Evolutionary conservation across 2,888 invertebrate genomes (phyloP).

Genomic region (Acronicta aceris): DNA sequence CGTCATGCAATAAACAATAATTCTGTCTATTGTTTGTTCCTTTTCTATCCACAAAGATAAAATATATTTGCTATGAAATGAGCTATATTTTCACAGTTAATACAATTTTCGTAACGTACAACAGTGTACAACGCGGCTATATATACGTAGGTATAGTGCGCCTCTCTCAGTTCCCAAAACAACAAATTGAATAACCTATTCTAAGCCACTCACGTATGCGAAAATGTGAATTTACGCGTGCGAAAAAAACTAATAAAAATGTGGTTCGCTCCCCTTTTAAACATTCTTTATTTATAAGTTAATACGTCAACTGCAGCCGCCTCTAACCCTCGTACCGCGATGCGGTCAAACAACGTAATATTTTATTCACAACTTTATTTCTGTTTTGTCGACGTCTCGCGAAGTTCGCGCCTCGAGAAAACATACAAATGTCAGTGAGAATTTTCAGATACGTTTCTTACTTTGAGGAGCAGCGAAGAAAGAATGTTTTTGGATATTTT

Average conservation of each 20-base stretch:
- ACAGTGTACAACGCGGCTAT: too few relatives aligned
- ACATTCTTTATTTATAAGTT: constrained; percentile 54
- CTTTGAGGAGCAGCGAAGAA: constrained; percentile 25
- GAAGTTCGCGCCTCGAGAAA: constrained; percentile 48
- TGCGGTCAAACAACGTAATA: constrained; percentile 67
- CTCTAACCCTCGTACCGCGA: constrained; percentile 46
- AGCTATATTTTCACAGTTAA: too few relatives aligned
- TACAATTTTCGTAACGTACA: too few relatives aligned
- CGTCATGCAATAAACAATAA: too few relatives aligned
- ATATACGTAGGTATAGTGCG: background rate
- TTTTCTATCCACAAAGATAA: too few relatives aligned
- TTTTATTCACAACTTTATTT: constrained; percentile 68
- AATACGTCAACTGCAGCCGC: constrained; percentile 59
- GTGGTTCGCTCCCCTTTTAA: constrained; percentile 34
- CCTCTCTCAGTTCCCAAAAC: background rate
- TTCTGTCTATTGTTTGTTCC: too few relatives aligned
- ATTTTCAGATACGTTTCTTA: constrained; percentile 50
- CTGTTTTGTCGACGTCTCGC: constrained; percentile 57
- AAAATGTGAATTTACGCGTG: constrained; percentile 32
- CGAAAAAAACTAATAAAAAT: constrained; percentile 43
- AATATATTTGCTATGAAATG: too few relatives aligned
- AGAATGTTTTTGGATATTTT: constrained; percentile 38
- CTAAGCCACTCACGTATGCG: constrained; percentile 8
- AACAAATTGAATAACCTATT: constrained; percentile 1
- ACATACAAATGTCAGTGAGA: constrained; percentile 50